Evolutionary conservation across 2,888 invertebrate genomes (phyloP).

Genomic region (Spilosoma lubricipeda): DNA sequence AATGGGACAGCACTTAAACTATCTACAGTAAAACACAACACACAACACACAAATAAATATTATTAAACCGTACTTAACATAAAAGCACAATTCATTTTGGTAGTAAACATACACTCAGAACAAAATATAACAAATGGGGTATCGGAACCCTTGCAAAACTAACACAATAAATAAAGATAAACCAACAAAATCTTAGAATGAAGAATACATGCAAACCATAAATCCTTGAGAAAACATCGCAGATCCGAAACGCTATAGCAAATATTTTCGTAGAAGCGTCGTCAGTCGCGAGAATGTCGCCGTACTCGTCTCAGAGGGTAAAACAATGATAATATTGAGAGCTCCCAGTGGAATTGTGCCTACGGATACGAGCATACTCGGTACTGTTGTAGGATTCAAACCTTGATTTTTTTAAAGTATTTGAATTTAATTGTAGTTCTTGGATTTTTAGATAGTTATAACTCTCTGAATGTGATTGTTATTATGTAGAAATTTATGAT

Average conservation of each 20-base stretch:
- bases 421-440: neutral
- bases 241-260: conserved; percentile 25
- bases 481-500: too few relatives aligned
- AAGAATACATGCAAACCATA: conserved; percentile 33
- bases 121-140: conserved; percentile 3
- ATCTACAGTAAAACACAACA: too few relatives aligned
- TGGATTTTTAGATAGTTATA: neutral
- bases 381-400: conserved; percentile 36
- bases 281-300: conserved; percentile 38
- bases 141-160: conserved; percentile 16
- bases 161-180: conserved; percentile 19
- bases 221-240: conserved; percentile 42
- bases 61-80: neutral
- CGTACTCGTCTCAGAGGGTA: conserved; percentile 38
- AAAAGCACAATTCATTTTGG: neutral
- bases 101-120: neutral
- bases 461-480: neutral
- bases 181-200: conserved; percentile 7
- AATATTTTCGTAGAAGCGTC: conserved; percentile 35
- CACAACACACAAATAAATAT: too few relatives aligned
- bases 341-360: conserved; percentile 52
- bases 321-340: conserved; percentile 65
- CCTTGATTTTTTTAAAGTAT: neutral
- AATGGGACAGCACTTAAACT: too few relatives aligned
- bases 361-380: conserved; percentile 29